Evolutionary conservation across 2,888 invertebrate genomes (phyloP).

Genomic region (Cantharis nigra): DNA sequence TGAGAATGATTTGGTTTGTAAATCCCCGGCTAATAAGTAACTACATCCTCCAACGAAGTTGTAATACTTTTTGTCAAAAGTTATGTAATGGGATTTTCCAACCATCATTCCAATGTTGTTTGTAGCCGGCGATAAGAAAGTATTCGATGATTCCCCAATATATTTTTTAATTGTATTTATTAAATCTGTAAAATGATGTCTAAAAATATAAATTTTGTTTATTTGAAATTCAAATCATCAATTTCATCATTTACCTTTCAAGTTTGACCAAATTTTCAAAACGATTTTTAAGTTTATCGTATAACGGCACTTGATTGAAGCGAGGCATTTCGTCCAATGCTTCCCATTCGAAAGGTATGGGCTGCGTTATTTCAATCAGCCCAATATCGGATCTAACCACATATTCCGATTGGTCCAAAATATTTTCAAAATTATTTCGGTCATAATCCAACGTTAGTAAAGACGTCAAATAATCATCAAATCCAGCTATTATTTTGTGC

Average conservation of each 20-base stretch:
- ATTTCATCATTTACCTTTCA: constrained; percentile 45
- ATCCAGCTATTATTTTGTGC: constrained; percentile 53
- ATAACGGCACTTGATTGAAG: constrained; percentile 61
- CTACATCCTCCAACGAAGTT: constrained; percentile 64
- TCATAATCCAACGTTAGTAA: constrained; percentile 31
- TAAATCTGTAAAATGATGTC: constrained; percentile 28
- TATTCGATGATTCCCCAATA: constrained; percentile 25
- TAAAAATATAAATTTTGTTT: constrained; percentile 23
- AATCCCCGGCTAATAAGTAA: constrained; percentile 65
- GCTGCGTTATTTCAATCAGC: constrained; percentile 60
- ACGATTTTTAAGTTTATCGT: constrained; percentile 54
- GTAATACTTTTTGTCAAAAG: constrained; percentile 64
- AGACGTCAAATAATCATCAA: constrained; percentile 53
- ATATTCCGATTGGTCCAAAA: constrained; percentile 57
- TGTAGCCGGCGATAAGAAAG: constrained; percentile 32
- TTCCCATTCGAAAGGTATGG: constrained; percentile 64
- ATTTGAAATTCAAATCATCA: neutral
- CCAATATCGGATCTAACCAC: constrained; percentile 60
- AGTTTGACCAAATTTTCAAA: constrained; percentile 55
- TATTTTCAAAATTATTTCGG: constrained; percentile 31
- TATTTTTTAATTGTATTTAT: constrained; percentile 32
- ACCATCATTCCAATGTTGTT: constrained; percentile 63
- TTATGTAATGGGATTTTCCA: constrained; percentile 61
- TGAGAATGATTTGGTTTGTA: constrained; percentile 62
- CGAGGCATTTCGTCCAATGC: constrained; percentile 62